Base-by-base conservation (phyloP, 2,113 vertebrate species). In the Sander vitreus region DNA sequence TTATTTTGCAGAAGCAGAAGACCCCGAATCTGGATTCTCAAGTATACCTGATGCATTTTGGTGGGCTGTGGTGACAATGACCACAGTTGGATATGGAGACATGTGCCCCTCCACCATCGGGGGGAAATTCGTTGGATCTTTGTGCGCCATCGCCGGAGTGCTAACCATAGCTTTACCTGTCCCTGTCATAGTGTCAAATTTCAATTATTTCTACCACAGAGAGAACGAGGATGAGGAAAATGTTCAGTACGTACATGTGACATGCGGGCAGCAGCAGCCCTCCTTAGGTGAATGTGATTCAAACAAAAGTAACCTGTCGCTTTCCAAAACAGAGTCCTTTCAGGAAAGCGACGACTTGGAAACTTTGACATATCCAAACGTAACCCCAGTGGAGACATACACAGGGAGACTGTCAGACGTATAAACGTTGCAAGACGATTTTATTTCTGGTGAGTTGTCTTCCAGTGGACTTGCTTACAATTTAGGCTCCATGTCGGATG, bases 21-120 rank as follows among this genome's bases (percentile, higher is more conserved):
- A 98, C 19, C 95, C 96, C 0, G 95, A 97, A 0, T 95, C 98
- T 0, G 92, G 91, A 27, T 99, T 99, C 79, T 93, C 96, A 25
- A 99, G 98, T 77, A 99, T 99, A 89, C 98, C 98, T 0, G 96
- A 97, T 58, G 96, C 98, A 2, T 99, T 99, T 68, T 99, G 98
- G 98, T 99, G 98, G 98, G 98, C 98, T 0, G 97, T 99, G 85
- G 98, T 99, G 16, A 96, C 98, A 18, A 99, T 99, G 98, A 99
- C 98, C 72, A 99, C 98, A 0, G 98, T 99, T 25, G 98, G 98
- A 14, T 99, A 99, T 6, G 98, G 98, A 39, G 98, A 99, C 88
- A 99, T 99, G 97, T 97, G 94, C 67, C 98, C 97, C 21, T 94
- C 97, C 90, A 98, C 97, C 0, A 96, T 99, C 1, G 96, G 97